Percentiles rank a stretch among this genome's conserved stretches.
Evolutionary conservation across 2,113 vertebrate species (phyloP).

Genomic region (Tenrec ecaudatus): DNA sequence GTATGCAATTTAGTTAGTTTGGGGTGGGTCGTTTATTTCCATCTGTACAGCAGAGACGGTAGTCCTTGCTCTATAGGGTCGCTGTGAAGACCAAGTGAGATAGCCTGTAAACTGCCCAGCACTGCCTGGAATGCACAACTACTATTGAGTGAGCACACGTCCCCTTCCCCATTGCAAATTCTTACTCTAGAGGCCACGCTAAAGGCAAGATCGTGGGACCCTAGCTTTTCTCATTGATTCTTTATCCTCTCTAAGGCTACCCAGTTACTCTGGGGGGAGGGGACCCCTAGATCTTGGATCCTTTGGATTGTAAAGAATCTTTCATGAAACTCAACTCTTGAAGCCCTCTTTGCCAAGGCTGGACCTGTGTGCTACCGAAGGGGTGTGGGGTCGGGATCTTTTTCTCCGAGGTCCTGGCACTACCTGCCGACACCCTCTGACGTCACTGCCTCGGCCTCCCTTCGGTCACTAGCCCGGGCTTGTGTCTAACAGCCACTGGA

Average conservation of each 20-base stretch:
- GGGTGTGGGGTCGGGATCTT: not conserved
- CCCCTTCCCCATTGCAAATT: not conserved
- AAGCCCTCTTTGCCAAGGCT: not conserved
- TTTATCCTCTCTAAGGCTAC: not conserved
- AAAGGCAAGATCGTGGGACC: not conserved
- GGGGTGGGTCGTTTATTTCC: not conserved
- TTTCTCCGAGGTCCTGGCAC: not conserved
- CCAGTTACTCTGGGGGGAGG: not conserved
- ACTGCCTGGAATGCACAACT: not conserved
- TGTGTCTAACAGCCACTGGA: slow-evolving; percentile 49
- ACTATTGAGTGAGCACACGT: not conserved
- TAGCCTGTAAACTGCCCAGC: not conserved
- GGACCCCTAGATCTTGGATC: not conserved
- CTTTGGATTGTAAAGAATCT: too few species aligned
- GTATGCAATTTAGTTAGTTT: not conserved
- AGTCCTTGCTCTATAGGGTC: not conserved
- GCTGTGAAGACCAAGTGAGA: not conserved
- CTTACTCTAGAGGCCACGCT: not conserved
- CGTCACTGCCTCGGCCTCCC: not conserved
- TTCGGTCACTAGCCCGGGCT: slow-evolving; percentile 64
- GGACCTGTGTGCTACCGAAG: not conserved
- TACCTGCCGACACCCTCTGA: not conserved
- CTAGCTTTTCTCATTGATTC: not conserved
- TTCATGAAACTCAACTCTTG: not conserved
- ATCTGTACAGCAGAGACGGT: not conserved